Percentiles rank a stretch among this genome's conserved stretches.
Evolutionary conservation across 2,888 invertebrate species (phyloP).

Genomic region (Plusia festucae): DNA sequence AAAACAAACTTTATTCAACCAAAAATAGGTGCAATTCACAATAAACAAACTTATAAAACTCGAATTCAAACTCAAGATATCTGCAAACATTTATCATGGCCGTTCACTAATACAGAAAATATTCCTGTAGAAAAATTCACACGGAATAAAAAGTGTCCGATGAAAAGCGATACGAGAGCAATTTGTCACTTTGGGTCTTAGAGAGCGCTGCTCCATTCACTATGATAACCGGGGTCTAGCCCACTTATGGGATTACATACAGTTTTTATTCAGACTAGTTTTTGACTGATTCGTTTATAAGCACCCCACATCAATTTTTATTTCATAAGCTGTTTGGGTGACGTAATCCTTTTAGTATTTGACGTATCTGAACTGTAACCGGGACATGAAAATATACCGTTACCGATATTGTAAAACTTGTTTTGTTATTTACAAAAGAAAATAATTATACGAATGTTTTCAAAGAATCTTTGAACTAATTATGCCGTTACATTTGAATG

Average conservation of each 20-base stretch:
- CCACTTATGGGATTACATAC: constrained; percentile 55
- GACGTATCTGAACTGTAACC: constrained; percentile 34
- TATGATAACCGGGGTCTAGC: constrained; percentile 42
- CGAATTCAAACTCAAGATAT: constrained; percentile 33
- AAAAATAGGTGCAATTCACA: not conserved
- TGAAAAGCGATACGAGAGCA: constrained; percentile 68
- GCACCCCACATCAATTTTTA: constrained; percentile 51
- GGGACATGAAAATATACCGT: constrained; percentile 21
- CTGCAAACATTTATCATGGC: constrained; percentile 62
- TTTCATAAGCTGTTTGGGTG: constrained; percentile 23
- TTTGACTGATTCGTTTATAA: constrained; percentile 60
- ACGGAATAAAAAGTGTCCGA: constrained; percentile 66
- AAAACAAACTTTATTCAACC: not conserved
- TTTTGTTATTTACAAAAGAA: not conserved
- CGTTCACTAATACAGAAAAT: constrained; percentile 52
- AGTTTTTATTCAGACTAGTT: constrained; percentile 55
- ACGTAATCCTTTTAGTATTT: constrained; percentile 47
- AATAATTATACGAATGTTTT: not conserved
- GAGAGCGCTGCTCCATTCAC: constrained; percentile 52
- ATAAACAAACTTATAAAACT: constrained; percentile 34
- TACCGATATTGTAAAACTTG: not conserved
- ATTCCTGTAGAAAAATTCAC: constrained; percentile 61
- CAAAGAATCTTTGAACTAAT: not conserved
- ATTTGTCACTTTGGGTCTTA: constrained; percentile 70
- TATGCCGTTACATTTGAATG: not conserved